Conservation (phyloP, 2,888 invertebrate species). For the Sarcophaga variegata region DNA sequence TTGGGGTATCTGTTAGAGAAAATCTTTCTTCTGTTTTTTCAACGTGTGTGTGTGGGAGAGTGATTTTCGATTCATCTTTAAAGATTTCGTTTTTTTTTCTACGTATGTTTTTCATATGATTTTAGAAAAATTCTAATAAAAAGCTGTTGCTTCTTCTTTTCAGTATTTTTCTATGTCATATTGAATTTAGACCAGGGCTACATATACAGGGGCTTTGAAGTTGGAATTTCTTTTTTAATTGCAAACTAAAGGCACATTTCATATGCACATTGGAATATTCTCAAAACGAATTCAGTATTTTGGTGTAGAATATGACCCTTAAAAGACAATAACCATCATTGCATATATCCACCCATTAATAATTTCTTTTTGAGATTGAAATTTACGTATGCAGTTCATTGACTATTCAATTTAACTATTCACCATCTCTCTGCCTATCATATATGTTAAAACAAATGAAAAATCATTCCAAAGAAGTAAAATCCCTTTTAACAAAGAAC, state of each 20-base stretch:
- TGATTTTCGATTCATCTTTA: not conserved
- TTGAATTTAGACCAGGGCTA: not conserved
- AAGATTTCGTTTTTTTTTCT: not conserved
- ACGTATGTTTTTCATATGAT: not conserved
- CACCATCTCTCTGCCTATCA: rapidly evolving
- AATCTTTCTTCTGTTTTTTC: conserved; percentile 73
- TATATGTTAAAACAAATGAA: no score
- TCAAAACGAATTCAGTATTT: not conserved
- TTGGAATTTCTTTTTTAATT: no score
- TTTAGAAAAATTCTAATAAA: not conserved
- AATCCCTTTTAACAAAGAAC: no score
- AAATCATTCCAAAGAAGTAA: no score
- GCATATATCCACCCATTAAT: no score
- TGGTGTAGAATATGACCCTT: conserved; percentile 47
- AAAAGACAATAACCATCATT: no score
- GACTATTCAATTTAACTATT: no score
- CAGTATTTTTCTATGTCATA: conserved; percentile 3
- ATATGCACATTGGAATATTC: no score
- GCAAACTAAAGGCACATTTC: no score
- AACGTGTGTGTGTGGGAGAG: conserved; percentile 6
- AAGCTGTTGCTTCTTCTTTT: not conserved
- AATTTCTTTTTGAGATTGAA: no score
- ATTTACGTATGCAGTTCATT: no score
- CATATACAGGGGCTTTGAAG: no score
- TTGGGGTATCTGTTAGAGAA: conserved; percentile 72